phyloP scores from a whole-genome alignment of 2,797 vertebrate genomes.

The Parauchenoglanis ngamensis region DNA sequence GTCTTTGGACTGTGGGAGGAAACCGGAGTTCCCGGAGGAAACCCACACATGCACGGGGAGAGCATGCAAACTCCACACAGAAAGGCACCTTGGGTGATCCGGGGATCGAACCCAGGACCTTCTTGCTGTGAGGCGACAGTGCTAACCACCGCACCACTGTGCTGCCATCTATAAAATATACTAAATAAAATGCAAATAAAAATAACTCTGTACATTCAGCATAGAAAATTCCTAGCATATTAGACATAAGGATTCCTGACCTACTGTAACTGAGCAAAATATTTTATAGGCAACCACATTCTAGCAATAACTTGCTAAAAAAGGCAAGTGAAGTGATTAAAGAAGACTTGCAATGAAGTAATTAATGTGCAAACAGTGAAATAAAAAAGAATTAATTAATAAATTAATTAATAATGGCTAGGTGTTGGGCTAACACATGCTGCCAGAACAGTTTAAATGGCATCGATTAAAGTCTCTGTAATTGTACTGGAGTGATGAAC shows the following conservation, averaged over 20 bases:
- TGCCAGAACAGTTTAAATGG: not conserved
- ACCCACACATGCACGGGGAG: too few species aligned
- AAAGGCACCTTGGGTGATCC: too few species aligned
- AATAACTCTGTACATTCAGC: slow-evolving; percentile 1
- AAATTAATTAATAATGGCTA: too few species aligned
- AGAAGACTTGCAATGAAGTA: not conserved
- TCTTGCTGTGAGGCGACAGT: too few species aligned
- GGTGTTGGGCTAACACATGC: not conserved
- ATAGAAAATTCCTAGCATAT: not conserved
- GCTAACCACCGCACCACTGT: too few species aligned
- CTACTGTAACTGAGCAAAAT: not conserved
- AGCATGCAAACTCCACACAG: too few species aligned
- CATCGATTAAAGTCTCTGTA: not conserved
- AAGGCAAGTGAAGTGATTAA: not conserved
- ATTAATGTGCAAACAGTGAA: not conserved
- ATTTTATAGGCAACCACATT: not conserved
- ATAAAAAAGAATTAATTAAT: not conserved
- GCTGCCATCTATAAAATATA: not conserved
- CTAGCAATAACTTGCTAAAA: not conserved
- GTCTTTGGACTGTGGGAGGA: too few species aligned
- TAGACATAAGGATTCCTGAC: not conserved
- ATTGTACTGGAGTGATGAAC: not conserved
- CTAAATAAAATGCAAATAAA: not conserved
- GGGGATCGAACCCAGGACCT: too few species aligned
- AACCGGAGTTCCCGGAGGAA: too few species aligned